phyloP scores from a whole-genome alignment of 1,140 invertebrate genomes.

The Pissodes strobi region DNA sequence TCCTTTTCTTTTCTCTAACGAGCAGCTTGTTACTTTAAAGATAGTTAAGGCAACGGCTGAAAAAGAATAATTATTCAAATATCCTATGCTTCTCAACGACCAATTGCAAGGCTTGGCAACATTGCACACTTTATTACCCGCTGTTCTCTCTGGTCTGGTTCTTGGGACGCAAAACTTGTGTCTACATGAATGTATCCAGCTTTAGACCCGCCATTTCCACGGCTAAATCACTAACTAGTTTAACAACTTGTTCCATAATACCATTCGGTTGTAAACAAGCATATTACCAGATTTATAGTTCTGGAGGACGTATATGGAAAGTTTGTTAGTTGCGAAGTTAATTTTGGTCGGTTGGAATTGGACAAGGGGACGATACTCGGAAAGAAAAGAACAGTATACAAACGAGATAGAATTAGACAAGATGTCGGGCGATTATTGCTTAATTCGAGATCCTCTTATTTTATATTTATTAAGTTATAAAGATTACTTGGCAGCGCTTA shows the following conservation, averaged over 20 bases:
- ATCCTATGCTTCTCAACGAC: background rate
- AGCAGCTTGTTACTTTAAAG: too few species aligned
- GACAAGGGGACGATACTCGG: too few species aligned
- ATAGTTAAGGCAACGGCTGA: too few species aligned
- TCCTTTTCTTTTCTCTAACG: too few species aligned
- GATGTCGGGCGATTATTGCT: too few species aligned
- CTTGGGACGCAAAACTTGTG: slow-evolving; percentile 27
- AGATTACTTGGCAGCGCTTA: too few species aligned
- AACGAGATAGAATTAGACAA: too few species aligned
- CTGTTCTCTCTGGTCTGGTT: slow-evolving; percentile 16
- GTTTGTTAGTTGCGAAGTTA: slow-evolving; percentile 7
- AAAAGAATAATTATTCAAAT: too few species aligned
- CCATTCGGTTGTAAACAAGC: slow-evolving; percentile 37
- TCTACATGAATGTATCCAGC: slow-evolving; percentile 32
- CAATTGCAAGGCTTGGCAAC: background rate
- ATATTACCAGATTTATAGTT: slow-evolving; percentile 35
- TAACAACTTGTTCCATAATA: slow-evolving; percentile 36
- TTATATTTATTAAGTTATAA: too few species aligned
- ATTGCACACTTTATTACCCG: background rate
- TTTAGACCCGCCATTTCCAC: slow-evolving; percentile 24
- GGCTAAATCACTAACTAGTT: slow-evolving; percentile 34
- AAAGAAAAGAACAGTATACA: too few species aligned
- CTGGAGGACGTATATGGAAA: slow-evolving; percentile 16
- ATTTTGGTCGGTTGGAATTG: too few species aligned
- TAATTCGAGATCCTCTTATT: too few species aligned